A percentile compares a stretch with the other conserved stretches of the same genome.
Evolutionary conservation across 2,113 vertebrate species (phyloP).

Genomic region (Lepidothrix coronata): DNA sequence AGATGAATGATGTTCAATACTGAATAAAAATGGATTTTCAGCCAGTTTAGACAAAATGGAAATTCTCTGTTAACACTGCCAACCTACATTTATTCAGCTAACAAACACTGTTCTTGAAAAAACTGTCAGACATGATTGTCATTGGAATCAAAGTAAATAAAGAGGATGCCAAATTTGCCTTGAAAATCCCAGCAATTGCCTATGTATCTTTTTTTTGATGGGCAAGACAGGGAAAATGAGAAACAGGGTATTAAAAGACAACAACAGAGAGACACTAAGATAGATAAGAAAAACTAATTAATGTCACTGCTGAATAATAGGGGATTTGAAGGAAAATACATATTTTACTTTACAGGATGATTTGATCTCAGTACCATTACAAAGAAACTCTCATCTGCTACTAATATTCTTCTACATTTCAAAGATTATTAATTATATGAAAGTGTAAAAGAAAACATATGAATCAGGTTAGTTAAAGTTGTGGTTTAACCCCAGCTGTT

Average conservation of each 20-base stretch:
- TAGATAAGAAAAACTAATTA: conserved; percentile 31
- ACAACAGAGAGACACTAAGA: not conserved
- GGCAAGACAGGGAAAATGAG: not conserved
- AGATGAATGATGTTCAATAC: not conserved
- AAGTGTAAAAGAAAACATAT: not conserved
- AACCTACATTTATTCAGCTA: conserved; percentile 18
- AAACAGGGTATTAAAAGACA: not conserved
- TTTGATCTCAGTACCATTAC: not conserved
- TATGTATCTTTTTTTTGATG: not conserved
- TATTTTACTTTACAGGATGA: conserved; percentile 11
- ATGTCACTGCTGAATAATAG: not conserved
- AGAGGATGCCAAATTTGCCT: conserved; percentile 4
- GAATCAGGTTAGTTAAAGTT: not conserved
- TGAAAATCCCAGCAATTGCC: conserved; percentile 1
- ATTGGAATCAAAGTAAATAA: conserved; percentile 45
- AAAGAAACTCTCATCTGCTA: not conserved
- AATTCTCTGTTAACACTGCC: not conserved
- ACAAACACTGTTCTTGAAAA: conserved; percentile 16
- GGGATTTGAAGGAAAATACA: conserved; percentile 8
- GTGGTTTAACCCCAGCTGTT: not conserved
- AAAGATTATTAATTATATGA: not conserved
- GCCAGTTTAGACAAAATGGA: not conserved
- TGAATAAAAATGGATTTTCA: conserved; percentile 2
- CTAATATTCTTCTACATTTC: not conserved
- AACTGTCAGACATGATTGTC: conserved; percentile 6